Evolutionary conservation across 2,888 invertebrate species (phyloP).

Genomic region (Drosophila koepferae): DNA sequence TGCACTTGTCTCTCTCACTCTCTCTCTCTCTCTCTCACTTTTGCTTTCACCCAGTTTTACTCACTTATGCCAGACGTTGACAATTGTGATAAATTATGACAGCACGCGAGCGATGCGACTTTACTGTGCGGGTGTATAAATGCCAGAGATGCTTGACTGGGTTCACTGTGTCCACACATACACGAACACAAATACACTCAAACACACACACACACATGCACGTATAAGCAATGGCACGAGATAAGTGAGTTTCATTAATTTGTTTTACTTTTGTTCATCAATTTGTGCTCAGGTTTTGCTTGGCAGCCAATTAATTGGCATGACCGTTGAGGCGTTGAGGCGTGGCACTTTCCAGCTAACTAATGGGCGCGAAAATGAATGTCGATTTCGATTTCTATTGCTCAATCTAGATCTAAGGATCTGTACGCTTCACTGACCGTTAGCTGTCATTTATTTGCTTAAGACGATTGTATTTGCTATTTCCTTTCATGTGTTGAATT

Average conservation of each 20-base stretch:
- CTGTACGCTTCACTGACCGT: slow-evolving; percentile 6
- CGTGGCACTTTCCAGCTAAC: slow-evolving; percentile 14
- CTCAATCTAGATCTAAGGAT: neutral
- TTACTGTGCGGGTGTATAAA: slow-evolving; percentile 7
- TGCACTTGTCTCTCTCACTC: neutral
- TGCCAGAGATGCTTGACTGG: slow-evolving; percentile 5
- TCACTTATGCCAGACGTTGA: slow-evolving; percentile 28
- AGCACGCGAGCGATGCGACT: slow-evolving; percentile 61
- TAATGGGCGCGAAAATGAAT: slow-evolving; percentile 59
- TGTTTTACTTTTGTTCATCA: slow-evolving; percentile 20
- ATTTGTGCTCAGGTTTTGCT: slow-evolving; percentile 15
- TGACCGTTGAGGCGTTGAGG: slow-evolving; percentile 30
- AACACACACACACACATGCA: slow-evolving; percentile 23
- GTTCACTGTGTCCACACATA: neutral
- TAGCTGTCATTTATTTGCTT: slow-evolving; percentile 30
- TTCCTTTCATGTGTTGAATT: slow-evolving; percentile 45
- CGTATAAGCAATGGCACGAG: neutral
- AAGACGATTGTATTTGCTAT: slow-evolving; percentile 14
- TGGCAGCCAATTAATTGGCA: slow-evolving; percentile 68
- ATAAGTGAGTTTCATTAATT: slow-evolving; percentile 61
- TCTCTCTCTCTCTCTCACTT: neutral
- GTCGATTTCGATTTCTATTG: neutral
- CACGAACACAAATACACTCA: slow-evolving; percentile 21
- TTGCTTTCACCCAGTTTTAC: no score
- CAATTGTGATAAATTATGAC: slow-evolving; percentile 80